Percentiles rank a stretch among this genome's conserved stretches.
phyloP scores from a whole-genome alignment of 2,797 vertebrate genomes.

The Hozukius guyotensis region DNA sequence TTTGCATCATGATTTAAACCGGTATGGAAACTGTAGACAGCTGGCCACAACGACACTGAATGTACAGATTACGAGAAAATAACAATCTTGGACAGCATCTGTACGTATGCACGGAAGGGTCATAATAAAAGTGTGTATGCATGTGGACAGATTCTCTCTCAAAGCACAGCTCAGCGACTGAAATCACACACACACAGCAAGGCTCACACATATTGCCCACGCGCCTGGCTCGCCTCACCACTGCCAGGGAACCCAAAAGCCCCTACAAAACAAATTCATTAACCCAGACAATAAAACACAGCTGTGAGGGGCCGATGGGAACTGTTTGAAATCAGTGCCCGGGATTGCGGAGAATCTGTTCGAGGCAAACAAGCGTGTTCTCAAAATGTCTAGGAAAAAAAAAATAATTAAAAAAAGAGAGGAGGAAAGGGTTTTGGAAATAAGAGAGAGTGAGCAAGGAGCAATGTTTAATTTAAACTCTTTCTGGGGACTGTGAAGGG shows the following conservation, averaged over 20 bases:
- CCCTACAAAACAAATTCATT: conserved; percentile 83
- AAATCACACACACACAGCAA: conserved; percentile 43
- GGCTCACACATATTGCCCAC: conserved; percentile 61
- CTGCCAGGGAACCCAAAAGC: conserved; percentile 78
- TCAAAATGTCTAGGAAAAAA: conserved; percentile 34
- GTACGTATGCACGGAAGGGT: background rate
- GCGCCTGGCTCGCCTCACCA: conserved; percentile 63
- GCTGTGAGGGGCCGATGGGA: conserved; percentile 71
- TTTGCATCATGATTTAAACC: conserved; percentile 23
- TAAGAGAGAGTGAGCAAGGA: conserved; percentile 37
- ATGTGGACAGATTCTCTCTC: conserved; percentile 25
- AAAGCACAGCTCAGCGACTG: conserved; percentile 37
- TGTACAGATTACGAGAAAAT: conserved; percentile 21
- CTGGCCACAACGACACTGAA: background rate
- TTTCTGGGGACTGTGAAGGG: conserved; percentile 52
- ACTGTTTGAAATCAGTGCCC: conserved; percentile 74
- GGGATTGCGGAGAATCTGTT: conserved; percentile 62
- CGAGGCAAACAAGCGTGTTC: conserved; percentile 58
- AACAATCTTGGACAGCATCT: conserved; percentile 10
- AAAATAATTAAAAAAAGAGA: background rate
- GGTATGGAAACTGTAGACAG: conserved; percentile 17
- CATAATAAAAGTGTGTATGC: background rate
- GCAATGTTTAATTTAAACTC: conserved; percentile 58
- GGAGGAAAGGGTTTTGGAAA: conserved; percentile 37
- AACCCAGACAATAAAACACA: conserved; percentile 81